Base-by-base conservation (phyloP, 2,797 vertebrate species). In the Salarias fasciatus region DNA sequence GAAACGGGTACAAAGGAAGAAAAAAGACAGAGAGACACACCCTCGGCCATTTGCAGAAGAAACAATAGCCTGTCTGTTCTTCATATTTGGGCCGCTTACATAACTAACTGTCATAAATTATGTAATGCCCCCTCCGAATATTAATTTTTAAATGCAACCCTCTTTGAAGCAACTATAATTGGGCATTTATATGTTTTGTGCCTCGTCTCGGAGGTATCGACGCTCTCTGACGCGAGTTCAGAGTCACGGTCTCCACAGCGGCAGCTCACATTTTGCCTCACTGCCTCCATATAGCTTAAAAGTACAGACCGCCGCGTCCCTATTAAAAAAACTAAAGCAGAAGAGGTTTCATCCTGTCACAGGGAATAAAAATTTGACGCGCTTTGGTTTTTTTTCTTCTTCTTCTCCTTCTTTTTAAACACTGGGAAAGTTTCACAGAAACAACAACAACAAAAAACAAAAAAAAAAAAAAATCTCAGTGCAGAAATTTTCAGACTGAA, bases 151-250 rank as follows among this genome's bases (percentile, higher is more conserved):
- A 92, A 85, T 31, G 12, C 53, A 72, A 68, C 72, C 63, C 58
- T 70, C 82, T 90, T 89, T 88, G 88, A 89, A 86, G 77, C 62
- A 58, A 69, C 82, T 89, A 72, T 89, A 91, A 92, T 90, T 89
- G 84, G 70, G 72, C 82, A 59, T 89, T 92, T 89, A 86, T 78
- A 74, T 80, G 60, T 85, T 91, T 86, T 86, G 80, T 63, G 73
- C 53, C 70, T 70, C 2, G 54, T 84, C 86, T 87, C 80, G 28
- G 64, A 50, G 63, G 81, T 54, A 69, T 79, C 41, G n/a, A 53
- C 49, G 37, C 50, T 67, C 58, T 57, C 36, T 80, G 82, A 82
- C 60, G 71, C 31, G 63, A 63, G 52, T 65, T 86, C 40, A 43
- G 66, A 81, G 71, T 62, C 18, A 53, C 61, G 53, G 30, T 52